A percentile compares a stretch with the other conserved stretches of the same genome.
Evolutionary conservation across 1,140 invertebrate species (phyloP).

Genomic region (Zophobas atratus): DNA sequence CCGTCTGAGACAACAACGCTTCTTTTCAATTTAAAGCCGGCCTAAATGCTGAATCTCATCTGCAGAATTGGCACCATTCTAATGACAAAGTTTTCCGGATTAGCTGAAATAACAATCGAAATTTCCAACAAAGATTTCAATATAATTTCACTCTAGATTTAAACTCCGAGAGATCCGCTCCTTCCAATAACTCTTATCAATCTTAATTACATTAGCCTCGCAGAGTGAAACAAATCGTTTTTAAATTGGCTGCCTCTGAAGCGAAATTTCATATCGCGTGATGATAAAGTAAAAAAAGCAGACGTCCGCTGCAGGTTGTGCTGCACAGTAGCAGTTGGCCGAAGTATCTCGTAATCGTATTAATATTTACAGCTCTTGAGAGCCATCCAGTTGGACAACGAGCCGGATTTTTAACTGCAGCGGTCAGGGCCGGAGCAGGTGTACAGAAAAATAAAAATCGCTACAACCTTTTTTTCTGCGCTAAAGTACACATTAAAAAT

Average conservation of each 20-base stretch:
- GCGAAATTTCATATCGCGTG: conserved; percentile 18
- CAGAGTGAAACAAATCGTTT: conserved; percentile 18
- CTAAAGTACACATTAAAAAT: no score
- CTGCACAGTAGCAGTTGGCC: conserved; percentile 22
- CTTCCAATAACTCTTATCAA: conserved; percentile 17
- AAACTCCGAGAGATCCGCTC: not conserved
- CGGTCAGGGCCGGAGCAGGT: no score
- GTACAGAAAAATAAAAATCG: no score
- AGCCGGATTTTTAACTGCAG: not conserved
- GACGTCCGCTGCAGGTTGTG: conserved; percentile 26
- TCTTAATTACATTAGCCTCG: conserved; percentile 9
- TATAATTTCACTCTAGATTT: no score
- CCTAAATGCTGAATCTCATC: no score
- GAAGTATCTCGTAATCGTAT: conserved; percentile 31
- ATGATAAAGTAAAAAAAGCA: conserved; percentile 30
- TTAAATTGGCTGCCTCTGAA: conserved; percentile 21
- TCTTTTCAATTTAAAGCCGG: no score
- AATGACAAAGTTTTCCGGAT: no score
- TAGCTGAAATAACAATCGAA: no score
- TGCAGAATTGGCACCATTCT: no score
- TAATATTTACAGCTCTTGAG: conserved; percentile 32
- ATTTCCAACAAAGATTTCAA: no score
- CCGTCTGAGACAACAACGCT: no score
- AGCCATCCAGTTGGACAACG: conserved; percentile 19
- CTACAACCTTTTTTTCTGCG: no score